A percentile compares a stretch with the other conserved stretches of the same genome.
Conservation (phyloP, 2,113 vertebrate species). For the Numenius arquata region DNA sequence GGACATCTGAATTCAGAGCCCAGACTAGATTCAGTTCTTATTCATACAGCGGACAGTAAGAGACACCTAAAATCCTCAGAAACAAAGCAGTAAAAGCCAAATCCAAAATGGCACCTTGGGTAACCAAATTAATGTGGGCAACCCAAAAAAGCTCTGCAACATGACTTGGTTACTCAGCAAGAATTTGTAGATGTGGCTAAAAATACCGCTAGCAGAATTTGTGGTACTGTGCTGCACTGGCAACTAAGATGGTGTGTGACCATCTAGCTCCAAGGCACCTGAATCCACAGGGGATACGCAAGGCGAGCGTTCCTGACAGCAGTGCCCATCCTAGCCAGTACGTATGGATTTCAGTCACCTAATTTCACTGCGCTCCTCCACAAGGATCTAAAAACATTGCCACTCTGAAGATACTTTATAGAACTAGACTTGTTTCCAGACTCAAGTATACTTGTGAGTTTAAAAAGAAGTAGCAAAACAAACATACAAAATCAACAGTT, state of each 20-base stretch:
- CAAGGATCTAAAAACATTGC: neutral
- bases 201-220: neutral
- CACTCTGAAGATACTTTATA: neutral
- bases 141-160: neutral
- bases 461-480: neutral
- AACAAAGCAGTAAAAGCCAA: neutral
- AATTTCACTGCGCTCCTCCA: neutral
- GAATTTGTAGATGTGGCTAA: neutral
- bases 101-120: neutral
- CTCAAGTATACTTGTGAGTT: neutral
- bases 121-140: neutral
- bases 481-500: neutral
- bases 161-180: neutral
- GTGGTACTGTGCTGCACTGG: neutral
- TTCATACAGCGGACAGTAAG: neutral
- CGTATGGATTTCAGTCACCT: neutral
- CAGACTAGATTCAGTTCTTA: neutral
- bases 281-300: rapidly evolving
- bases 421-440: neutral
- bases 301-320: neutral
- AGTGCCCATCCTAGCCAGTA: neutral
- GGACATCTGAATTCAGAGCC: neutral
- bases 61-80: neutral
- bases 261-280: neutral
- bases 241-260: neutral